A percentile compares a stretch with the other conserved stretches of the same genome.
Conservation (phyloP, 2,888 invertebrate genomes). For the Subacronicta megacephala region DNA sequence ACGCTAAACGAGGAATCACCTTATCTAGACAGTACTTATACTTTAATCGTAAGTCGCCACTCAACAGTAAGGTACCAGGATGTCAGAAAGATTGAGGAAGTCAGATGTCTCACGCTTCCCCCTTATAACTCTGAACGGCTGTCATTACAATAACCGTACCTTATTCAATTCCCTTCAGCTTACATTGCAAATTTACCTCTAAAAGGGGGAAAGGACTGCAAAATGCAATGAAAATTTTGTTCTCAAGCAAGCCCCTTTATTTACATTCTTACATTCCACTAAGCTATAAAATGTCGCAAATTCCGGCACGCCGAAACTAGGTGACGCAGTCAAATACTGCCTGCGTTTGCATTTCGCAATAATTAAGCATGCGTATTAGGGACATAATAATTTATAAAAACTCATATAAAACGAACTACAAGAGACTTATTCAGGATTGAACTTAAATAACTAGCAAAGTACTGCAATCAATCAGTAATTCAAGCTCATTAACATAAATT, state of each 20-base stretch:
- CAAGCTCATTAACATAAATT: slow-evolving; percentile 39
- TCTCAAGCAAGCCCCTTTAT: too few relatives aligned
- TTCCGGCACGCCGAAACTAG: too few relatives aligned
- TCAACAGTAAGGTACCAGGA: not conserved
- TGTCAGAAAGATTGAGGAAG: not conserved
- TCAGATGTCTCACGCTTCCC: not conserved
- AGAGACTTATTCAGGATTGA: not conserved
- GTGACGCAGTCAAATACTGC: too few relatives aligned
- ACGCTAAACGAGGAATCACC: too few relatives aligned
- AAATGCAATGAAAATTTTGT: too few relatives aligned
- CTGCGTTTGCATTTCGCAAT: too few relatives aligned
- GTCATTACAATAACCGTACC: slow-evolving; percentile 24
- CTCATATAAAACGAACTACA: not conserved
- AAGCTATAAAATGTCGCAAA: too few relatives aligned
- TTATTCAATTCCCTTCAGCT: slow-evolving; percentile 14
- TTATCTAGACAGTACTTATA: too few relatives aligned
- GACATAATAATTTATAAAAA: too few relatives aligned
- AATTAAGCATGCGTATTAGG: too few relatives aligned
- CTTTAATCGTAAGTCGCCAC: too few relatives aligned
- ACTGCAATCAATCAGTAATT: slow-evolving; percentile 36
- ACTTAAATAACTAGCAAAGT: slow-evolving; percentile 8
- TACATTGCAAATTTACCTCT: slow-evolving; percentile 32
- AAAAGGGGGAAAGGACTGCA: slow-evolving; percentile 22
- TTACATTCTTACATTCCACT: too few relatives aligned
- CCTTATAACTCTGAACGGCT: not conserved